Conservation (phyloP, 1,140 invertebrate genomes). For the Scaptomyza hsui region DNA sequence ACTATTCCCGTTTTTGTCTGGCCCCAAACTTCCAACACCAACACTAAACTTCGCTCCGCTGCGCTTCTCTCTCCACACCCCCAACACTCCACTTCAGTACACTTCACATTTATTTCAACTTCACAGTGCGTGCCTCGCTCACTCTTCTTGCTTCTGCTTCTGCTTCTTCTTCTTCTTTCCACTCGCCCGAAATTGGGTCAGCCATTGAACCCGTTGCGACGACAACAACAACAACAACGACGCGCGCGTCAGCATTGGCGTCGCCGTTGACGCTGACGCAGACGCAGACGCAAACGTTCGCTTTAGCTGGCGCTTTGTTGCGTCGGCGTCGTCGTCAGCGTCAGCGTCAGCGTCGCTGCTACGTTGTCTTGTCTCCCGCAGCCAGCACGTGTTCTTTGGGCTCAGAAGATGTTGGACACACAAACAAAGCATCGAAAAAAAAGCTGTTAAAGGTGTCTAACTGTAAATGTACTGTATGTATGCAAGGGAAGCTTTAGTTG, state of each 20-base stretch:
- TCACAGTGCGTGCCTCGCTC: slow-evolving; percentile 43
- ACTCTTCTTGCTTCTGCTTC: too few relatives aligned
- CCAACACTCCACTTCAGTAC: slow-evolving; percentile 11
- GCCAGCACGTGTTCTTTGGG: slow-evolving; percentile 65
- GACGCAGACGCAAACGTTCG: not conserved
- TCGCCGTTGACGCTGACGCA: slow-evolving; percentile 11
- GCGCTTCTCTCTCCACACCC: not conserved
- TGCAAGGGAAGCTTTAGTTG: too few relatives aligned
- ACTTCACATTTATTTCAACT: slow-evolving; percentile 35
- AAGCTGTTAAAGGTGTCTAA: too few relatives aligned
- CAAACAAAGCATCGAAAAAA: not conserved
- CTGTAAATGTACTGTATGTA: too few relatives aligned
- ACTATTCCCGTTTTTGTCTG: slow-evolving; percentile 67
- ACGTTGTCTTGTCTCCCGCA: slow-evolving; percentile 7
- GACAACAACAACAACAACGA: slow-evolving; percentile 27
- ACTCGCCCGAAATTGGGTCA: slow-evolving; percentile 76
- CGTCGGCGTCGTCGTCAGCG: too few relatives aligned
- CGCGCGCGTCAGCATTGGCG: slow-evolving; percentile 18
- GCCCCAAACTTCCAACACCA: slow-evolving; percentile 32
- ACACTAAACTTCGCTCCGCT: slow-evolving; percentile 15
- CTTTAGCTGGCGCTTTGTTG: slow-evolving; percentile 13
- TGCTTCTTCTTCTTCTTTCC: slow-evolving; percentile 27
- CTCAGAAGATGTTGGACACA: slow-evolving; percentile 28
- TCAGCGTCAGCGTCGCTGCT: slow-evolving; percentile 12
- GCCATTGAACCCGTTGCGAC: slow-evolving; percentile 81